Conservation (phyloP, 2,888 invertebrate species). For the Saturnia japonica region DNA sequence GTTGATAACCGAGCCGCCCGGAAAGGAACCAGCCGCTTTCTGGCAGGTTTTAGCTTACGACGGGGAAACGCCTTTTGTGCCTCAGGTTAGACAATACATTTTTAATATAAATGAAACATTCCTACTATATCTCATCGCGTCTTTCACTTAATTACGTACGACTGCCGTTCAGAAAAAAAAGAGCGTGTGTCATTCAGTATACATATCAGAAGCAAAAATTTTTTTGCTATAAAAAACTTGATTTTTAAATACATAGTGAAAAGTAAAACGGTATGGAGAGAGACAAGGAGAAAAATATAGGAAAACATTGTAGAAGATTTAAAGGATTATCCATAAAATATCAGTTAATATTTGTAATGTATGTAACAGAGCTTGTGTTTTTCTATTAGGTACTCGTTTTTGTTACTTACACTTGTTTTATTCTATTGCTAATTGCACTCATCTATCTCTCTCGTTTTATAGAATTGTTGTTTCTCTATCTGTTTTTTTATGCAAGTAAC, state of each 20-base stretch:
- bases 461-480: neutral
- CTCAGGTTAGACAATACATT: constrained; percentile 47
- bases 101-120: neutral
- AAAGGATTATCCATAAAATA: too few species aligned
- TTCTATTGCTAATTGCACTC: too few species aligned
- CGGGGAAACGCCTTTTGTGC: constrained; percentile 73
- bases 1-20: constrained; percentile 91
- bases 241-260: neutral
- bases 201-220: too few species aligned
- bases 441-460: neutral
- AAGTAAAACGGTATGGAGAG: neutral
- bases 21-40: constrained; percentile 92
- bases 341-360: too few species aligned
- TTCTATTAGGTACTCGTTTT: too few species aligned
- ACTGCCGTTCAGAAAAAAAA: neutral
- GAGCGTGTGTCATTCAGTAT: too few species aligned
- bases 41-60: constrained; percentile 87
- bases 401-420: too few species aligned
- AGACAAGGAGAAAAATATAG: neutral
- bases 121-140: neutral
- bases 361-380: too few species aligned
- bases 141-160: neutral
- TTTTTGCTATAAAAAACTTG: neutral
- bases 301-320: neutral
- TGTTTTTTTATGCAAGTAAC: neutral